Evolutionary conservation across 2,888 invertebrate genomes (phyloP).

Genomic region (Hylaea fasciaria): DNA sequence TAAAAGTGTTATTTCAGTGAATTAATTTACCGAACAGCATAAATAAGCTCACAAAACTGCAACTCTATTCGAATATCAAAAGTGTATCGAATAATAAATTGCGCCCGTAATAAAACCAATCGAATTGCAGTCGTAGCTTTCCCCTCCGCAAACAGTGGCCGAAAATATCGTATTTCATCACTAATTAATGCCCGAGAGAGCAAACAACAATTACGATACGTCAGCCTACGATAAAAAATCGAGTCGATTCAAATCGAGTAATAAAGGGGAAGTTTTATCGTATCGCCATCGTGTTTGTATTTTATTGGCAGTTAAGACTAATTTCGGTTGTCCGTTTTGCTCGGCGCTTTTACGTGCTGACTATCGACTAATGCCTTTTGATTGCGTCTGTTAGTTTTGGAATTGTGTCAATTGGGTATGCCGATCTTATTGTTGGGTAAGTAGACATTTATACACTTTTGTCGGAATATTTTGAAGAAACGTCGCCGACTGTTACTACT

Average conservation of each 20-base stretch:
- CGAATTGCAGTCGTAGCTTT: conserved; percentile 38
- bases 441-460: too few species aligned
- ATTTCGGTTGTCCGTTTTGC: conserved; percentile 60
- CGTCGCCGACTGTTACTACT: too few species aligned
- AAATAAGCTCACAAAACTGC: conserved; percentile 4
- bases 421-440: too few species aligned
- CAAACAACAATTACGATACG: conserved; percentile 77
- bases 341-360: conserved; percentile 39
- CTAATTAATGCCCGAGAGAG: conserved; percentile 72
- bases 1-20: too few species aligned
- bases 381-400: neutral
- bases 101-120: conserved; percentile 18
- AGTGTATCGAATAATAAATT: conserved; percentile 25
- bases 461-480: too few species aligned
- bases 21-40: too few species aligned
- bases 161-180: conserved; percentile 77
- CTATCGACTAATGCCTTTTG: conserved; percentile 42
- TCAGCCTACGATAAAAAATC: conserved; percentile 60
- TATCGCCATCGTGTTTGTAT: conserved; percentile 53
- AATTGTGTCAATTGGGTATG: neutral
- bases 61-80: conserved; percentile 19
- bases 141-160: conserved; percentile 52
- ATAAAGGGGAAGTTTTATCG: conserved; percentile 66
- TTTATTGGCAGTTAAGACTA: conserved; percentile 72
- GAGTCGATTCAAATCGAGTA: conserved; percentile 59